Evolutionary conservation across 2,888 invertebrate genomes (phyloP).

Genomic region (Galeopsomyia nigrocyanea): DNA sequence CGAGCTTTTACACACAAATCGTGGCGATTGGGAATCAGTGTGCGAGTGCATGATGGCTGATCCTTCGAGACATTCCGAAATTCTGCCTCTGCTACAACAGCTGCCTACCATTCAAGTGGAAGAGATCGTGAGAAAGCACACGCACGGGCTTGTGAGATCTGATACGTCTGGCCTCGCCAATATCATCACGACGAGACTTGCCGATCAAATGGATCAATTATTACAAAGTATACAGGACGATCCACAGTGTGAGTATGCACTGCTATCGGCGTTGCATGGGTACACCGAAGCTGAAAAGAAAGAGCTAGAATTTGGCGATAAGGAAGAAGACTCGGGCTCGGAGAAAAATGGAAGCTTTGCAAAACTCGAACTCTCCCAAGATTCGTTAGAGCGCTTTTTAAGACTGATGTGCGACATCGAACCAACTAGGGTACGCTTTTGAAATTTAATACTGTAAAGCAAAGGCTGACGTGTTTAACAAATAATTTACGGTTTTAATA

Average conservation of each 20-base stretch:
- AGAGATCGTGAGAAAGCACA: constrained; percentile 56
- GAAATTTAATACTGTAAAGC: not conserved
- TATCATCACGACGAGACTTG: constrained; percentile 60
- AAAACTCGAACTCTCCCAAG: constrained; percentile 60
- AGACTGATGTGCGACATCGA: constrained; percentile 65
- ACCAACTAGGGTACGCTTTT: constrained; percentile 58
- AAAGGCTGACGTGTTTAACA: not conserved
- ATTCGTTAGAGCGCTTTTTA: constrained; percentile 63
- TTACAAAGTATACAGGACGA: constrained; percentile 61
- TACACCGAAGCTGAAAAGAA: constrained; percentile 56
- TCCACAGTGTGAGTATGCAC: constrained; percentile 58
- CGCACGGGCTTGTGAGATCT: constrained; percentile 55
- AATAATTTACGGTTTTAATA: constrained; percentile 32
- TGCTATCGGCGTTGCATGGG: constrained; percentile 56
- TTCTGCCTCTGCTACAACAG: constrained; percentile 63
- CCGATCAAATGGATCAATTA: constrained; percentile 61
- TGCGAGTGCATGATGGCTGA: constrained; percentile 64
- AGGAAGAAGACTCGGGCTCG: constrained; percentile 45
- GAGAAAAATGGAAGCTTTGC: not conserved
- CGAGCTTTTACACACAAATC: constrained; percentile 62
- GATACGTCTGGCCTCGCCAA: constrained; percentile 58
- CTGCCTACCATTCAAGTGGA: constrained; percentile 57
- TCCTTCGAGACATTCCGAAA: constrained; percentile 59
- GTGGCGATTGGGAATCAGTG: constrained; percentile 65
- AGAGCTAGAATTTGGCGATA: constrained; percentile 46